Percentiles rank a stretch among this genome's conserved stretches.
Evolutionary conservation across 2,888 invertebrate species (phyloP).

Genomic region (Rhorus exstirpatorius): DNA sequence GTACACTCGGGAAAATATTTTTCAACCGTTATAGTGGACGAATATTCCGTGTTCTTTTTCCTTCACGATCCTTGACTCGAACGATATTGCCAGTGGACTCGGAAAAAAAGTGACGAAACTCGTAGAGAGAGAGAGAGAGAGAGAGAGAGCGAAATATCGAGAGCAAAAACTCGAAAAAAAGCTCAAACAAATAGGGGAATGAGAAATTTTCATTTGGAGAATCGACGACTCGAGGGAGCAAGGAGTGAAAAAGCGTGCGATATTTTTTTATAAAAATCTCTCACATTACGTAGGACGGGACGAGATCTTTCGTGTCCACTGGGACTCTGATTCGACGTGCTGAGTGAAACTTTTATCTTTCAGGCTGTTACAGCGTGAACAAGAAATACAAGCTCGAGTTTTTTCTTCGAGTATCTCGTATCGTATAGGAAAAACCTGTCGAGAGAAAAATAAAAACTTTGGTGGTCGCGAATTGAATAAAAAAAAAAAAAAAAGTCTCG

Average conservation of each 20-base stretch:
- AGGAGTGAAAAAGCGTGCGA: conserved; percentile 2
- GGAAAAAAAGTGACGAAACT: neutral
- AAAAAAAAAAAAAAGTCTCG: too few relatives aligned
- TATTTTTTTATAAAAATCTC: conserved; percentile 30
- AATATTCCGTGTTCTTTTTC: conserved; percentile 36
- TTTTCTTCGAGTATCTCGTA: conserved; percentile 41
- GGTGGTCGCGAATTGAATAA: neutral
- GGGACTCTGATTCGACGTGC: conserved; percentile 6
- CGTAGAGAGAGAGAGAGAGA: neutral
- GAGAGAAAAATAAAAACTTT: neutral
- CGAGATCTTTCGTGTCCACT: conserved; percentile 29
- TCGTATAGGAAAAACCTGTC: neutral
- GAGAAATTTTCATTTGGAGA: conserved; percentile 38
- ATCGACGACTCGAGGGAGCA: conserved; percentile 25
- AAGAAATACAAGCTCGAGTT: conserved; percentile 31
- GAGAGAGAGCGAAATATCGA: neutral
- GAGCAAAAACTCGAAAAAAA: neutral
- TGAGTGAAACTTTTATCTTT: conserved; percentile 47
- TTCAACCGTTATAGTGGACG: neutral
- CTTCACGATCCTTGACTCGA: conserved; percentile 25
- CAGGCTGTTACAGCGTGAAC: conserved; percentile 1
- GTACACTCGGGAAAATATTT: conserved; percentile 12
- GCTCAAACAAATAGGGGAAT: neutral
- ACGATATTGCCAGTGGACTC: conserved; percentile 11
- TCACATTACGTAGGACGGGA: conserved; percentile 51